Conservation (phyloP, 1,140 invertebrate genomes). For the Apocrypta bakeri region DNA sequence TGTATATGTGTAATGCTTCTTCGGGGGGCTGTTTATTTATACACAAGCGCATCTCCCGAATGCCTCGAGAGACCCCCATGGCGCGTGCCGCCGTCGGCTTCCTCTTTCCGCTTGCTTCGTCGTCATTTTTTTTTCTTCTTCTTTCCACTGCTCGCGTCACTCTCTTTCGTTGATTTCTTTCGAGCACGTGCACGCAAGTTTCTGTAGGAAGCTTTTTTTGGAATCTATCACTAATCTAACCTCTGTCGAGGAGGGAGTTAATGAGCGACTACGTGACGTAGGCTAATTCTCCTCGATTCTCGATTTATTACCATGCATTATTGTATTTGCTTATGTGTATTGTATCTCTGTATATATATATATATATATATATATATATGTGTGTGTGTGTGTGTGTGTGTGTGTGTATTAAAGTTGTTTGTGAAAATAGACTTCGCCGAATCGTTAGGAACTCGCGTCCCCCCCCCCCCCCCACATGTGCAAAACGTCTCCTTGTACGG, state of each 20-base stretch:
- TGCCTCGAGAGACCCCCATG: conserved; percentile 40
- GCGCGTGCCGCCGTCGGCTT: conserved; percentile 35
- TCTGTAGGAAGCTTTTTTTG: neutral
- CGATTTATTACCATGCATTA: too few relatives aligned
- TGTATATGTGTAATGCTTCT: neutral
- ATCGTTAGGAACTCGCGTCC: neutral
- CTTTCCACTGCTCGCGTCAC: neutral
- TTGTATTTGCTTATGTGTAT: too few relatives aligned
- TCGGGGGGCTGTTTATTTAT: conserved; percentile 29
- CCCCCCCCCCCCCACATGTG: neutral
- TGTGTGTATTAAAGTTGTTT: too few relatives aligned
- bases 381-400: too few relatives aligned
- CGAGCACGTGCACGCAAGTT: conserved; percentile 4
- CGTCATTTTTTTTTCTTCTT: neutral
- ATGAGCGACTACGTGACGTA: neutral
- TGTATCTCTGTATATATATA: too few relatives aligned
- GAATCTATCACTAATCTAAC: neutral
- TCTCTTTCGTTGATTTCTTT: neutral
- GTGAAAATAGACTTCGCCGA: neutral
- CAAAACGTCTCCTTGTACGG: neutral
- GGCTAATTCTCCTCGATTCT: too few relatives aligned
- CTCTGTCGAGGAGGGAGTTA: neutral
- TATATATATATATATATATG: too few relatives aligned
- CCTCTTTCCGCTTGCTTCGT: neutral
- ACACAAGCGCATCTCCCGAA: conserved; percentile 39